Percentiles rank a stretch among this genome's conserved stretches.
phyloP scores from a whole-genome alignment of 92 coral and sea anemone species.

The Umimayanthus kanabou region DNA sequence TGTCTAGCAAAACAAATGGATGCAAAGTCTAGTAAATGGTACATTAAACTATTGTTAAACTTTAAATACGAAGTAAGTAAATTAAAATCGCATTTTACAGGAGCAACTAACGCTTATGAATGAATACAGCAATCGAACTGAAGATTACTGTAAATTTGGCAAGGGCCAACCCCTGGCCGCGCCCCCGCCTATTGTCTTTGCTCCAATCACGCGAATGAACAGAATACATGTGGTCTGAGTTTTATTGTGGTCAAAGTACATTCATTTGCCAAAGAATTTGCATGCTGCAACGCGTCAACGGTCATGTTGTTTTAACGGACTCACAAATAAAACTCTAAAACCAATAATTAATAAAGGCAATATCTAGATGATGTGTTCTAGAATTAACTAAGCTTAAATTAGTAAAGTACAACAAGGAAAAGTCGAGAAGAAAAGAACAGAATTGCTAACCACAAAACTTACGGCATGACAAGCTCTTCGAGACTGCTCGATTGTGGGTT shows the following conservation, averaged over 20 bases:
- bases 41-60: too few species aligned
- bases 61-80: too few species aligned
- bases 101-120: too few species aligned
- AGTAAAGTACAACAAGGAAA: background rate
- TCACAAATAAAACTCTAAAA: too few species aligned
- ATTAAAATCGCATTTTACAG: too few species aligned
- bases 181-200: conserved; percentile 27
- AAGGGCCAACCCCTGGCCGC: conserved; percentile 1
- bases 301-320: background rate
- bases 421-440: background rate
- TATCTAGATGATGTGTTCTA: background rate
- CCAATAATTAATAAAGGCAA: background rate
- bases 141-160: background rate
- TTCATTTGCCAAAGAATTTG: background rate
- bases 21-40: too few species aligned
- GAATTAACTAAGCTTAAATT: background rate
- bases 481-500: conserved; percentile 9
- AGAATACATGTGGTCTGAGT: background rate
- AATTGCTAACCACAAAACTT: conserved; percentile 25
- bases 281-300: background rate
- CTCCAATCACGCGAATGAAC: background rate
- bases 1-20: too few species aligned
- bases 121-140: too few species aligned
- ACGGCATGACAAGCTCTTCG: conserved; percentile 98
- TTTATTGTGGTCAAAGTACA: background rate